phyloP scores from a whole-genome alignment of 2,797 vertebrate species.

The Etheostoma nigrum region DNA sequence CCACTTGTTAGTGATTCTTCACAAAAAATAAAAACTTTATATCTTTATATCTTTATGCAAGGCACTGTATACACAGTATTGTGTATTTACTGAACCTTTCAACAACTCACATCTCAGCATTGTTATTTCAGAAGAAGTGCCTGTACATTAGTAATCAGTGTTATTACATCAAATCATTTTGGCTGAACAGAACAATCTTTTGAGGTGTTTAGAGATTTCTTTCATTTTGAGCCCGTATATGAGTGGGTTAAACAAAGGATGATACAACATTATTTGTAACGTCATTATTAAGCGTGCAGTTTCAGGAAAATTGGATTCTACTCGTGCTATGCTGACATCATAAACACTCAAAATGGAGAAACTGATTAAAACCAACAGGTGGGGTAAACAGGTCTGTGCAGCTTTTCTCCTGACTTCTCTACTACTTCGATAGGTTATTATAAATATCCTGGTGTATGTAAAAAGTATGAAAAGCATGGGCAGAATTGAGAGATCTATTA shows the following conservation, averaged over 20 bases:
- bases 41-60: no score
- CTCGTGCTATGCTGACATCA: not conserved
- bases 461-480: constrained; percentile 17
- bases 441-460: constrained; percentile 2
- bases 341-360: not conserved
- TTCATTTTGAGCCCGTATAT: constrained; percentile 53
- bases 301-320: not conserved
- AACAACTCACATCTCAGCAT: no score
- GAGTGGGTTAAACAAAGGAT: constrained; percentile 41
- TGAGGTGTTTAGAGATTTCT: constrained; percentile 33
- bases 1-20: no score
- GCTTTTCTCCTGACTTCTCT: constrained; percentile 14
- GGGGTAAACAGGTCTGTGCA: constrained; percentile 24
- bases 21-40: no score
- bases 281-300: constrained; percentile 20
- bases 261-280: constrained; percentile 17
- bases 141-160: not conserved
- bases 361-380: constrained; percentile 15
- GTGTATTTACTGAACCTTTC: no score
- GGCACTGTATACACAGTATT: no score
- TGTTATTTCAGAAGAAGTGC: not conserved
- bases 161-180: not conserved
- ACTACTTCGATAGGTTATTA: not conserved
- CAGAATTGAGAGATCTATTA: rapidly evolving
- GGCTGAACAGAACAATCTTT: not conserved